A percentile compares a stretch with the other conserved stretches of the same genome.
Conservation (phyloP, 30 jellyfish, hydroid and myxozoan genomes). For the Catostylus mosaicus region DNA sequence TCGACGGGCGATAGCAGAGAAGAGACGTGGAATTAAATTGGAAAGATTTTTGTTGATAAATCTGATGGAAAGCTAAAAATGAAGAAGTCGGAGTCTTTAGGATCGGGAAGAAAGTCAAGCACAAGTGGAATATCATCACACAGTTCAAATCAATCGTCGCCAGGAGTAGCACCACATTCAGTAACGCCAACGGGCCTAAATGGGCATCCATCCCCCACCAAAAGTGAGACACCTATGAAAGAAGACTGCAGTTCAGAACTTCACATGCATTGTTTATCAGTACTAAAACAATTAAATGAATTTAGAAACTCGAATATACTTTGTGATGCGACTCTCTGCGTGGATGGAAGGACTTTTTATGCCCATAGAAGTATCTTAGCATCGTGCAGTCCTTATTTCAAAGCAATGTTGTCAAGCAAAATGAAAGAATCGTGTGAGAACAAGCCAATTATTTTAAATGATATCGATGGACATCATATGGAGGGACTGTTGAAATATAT, state of each 20-base stretch:
- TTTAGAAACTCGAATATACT: constrained; percentile 79
- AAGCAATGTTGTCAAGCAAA: constrained; percentile 92
- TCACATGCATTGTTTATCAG: constrained; percentile 65
- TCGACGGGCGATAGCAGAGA: background rate
- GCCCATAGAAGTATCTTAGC: constrained; percentile 87
- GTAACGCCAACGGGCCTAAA: constrained; percentile 52
- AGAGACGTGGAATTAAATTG: background rate
- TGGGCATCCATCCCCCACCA: constrained; percentile 42
- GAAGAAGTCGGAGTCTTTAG: constrained; percentile 64
- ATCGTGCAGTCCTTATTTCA: constrained; percentile 95
- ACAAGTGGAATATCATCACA: constrained; percentile 70
- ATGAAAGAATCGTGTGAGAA: constrained; percentile 73
- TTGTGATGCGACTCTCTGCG: constrained; percentile 96
- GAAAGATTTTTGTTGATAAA: background rate
- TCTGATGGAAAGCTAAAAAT: constrained; percentile 20
- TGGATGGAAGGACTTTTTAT: constrained; percentile 89
- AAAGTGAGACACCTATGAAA: constrained; percentile 36
- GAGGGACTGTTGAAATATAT: constrained; percentile 77
- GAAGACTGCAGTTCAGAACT: constrained; percentile 52
- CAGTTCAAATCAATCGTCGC: constrained; percentile 66
- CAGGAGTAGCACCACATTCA: constrained; percentile 26
- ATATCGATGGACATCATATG: constrained; percentile 84
- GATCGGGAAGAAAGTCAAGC: constrained; percentile 70
- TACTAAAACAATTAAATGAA: constrained; percentile 79
- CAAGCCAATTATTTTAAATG: constrained; percentile 89